Evolutionary conservation across 2,113 vertebrate species (phyloP), one percentile per base, ranked within the genome.

Genomic region (Bucco capensis): DNA sequence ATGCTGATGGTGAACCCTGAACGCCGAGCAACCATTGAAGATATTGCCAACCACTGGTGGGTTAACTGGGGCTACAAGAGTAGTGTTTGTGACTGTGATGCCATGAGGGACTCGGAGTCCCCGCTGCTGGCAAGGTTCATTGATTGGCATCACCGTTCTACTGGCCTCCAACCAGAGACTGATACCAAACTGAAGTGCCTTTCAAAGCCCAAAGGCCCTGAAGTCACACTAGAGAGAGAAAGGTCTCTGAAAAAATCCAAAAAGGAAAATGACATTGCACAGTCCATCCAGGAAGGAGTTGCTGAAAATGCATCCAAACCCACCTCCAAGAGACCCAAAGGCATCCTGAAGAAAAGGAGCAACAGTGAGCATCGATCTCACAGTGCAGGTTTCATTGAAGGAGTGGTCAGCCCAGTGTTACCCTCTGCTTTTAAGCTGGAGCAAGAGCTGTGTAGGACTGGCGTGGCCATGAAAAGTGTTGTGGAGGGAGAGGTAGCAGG

Each of bases 1-100:
- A 99, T 99, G 99, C 94, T 99, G 83, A 99, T 99, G 99, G 99
- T 99, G 91, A 99, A 99, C 96, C 99, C 99, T 1, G 99, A 99
- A 37, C 98, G 99, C 50, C 96, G 99, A 79, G 99, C 99, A 95
- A 99, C 99, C 33, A 98, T 99, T 17, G 99, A 99, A 96, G 99
- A 99, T 96, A 99, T 99, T 37, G 99, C 99, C 95, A 99, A 99
- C 95, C 99, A 99, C 97, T 99, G 99, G 99, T 99, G 99, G 99
- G 99, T 99, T 62, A 99, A 99, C 97, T 99, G 99, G 99, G 99
- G 99, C 95, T 99, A 99, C 96, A 99, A 99, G 96, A 98, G 98
- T 97, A 99, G 98, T 13, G 99, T 99, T 79, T 99, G 99, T 47
- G 98, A 99, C 98, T 99, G 99, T 25, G 98, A 99, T 69, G 94